Evolutionary conservation across 2,797 vertebrate species (phyloP), one percentile per base, ranked within the genome.

Genomic region (Chaetodon trifasciatus): DNA sequence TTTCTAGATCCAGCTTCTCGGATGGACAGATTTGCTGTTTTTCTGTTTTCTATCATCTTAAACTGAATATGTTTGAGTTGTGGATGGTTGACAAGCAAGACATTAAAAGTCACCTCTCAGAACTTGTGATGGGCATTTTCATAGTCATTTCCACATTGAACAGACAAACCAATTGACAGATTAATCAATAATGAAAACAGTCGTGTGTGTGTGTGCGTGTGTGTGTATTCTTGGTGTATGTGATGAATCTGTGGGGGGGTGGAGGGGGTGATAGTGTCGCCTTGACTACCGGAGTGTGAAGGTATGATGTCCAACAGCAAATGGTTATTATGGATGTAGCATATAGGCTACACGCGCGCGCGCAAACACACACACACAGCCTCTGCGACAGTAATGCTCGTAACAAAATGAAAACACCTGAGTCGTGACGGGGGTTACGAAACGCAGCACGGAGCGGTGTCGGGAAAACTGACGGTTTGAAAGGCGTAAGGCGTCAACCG

Each of bases 231-330:
- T 66, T 53, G n/a, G 69, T 70, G 71, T 67, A 62, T 63, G 63
- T 63, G 9, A 17, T 83, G 75, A 55, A 61, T 68, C 47, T 77
- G 66, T 24, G 53, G 19, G 61, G 46, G 50, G n/a, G 81, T 47
- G 50, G 19, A 60, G 47, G 53, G 24, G 81, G 64, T 32, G 69
- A 56, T 23, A 21, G 78, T 75, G 93, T 92, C 92, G 89, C 91
- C 93, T 90, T 92, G 93, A 89, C 93, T 86, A 93, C 91, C 64
- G 35, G 70, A 86, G 81, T 90, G 90, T 92, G 77, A 91, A 93
- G 86, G 90, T 91, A 92, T 90, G 90, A 91, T 87, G 74, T 79
- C 80, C 75, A 86, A 82, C 81, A 83, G 76, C 87, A 87, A 70
- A 74, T 83, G 74, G 63, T 88, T 83, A 85, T 89, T 81, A 81